Conservation (phyloP, 2,797 vertebrate genomes). For the Anisognathus igniventris region DNA sequence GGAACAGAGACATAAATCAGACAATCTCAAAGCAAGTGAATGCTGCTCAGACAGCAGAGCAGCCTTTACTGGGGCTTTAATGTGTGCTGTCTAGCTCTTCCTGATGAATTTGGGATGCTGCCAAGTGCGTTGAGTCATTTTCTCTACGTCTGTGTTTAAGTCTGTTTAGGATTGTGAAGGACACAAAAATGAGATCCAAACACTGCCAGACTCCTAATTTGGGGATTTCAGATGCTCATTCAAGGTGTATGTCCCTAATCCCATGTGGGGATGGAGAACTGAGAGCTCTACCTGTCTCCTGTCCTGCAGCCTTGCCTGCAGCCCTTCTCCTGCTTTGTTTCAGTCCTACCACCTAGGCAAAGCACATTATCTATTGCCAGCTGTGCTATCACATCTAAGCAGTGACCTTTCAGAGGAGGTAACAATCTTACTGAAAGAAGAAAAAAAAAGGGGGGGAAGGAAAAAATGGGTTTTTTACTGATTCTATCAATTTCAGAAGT, state of each 20-base stretch:
- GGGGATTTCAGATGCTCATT: background rate
- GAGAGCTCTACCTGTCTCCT: background rate
- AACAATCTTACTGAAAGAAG: background rate
- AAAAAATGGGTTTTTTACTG: background rate
- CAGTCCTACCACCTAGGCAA: background rate
- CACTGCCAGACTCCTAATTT: background rate
- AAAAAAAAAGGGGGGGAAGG: background rate
- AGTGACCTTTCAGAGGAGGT: conserved; percentile 9
- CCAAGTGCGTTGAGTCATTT: background rate
- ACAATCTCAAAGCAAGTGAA: background rate
- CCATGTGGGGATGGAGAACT: background rate
- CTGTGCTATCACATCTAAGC: background rate
- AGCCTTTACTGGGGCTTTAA: background rate
- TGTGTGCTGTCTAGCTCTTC: background rate
- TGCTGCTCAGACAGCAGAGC: background rate
- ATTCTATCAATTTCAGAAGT: background rate
- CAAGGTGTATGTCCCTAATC: background rate
- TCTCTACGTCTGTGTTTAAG: background rate
- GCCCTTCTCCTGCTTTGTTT: background rate
- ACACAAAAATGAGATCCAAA: background rate
- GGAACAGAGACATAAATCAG: background rate
- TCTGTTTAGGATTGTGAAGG: background rate
- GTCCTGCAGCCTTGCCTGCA: background rate
- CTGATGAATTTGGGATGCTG: background rate
- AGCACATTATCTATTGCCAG: background rate